Base-by-base conservation (phyloP, 2,888 invertebrate genomes). In the Sturmia bella region DNA sequence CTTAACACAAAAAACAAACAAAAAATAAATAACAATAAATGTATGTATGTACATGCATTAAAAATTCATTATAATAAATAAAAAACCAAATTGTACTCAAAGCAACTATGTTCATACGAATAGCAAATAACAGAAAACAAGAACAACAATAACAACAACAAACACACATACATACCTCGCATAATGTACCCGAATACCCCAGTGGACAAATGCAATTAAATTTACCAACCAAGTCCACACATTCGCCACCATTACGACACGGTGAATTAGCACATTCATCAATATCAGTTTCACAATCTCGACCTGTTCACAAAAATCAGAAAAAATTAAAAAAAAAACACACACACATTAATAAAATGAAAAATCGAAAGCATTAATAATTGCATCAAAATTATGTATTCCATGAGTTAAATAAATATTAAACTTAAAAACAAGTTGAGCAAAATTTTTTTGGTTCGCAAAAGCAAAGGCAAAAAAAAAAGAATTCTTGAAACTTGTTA, bases 131-230 rank as follows among this genome's bases (percentile, higher is more conserved):
- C 17, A 21, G 39, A 17, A 39, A 52, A 54, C 50, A 41, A 74
- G 27, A 59, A 7, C 32, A 32, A 32, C 32, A 32, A 7, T 1
- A 41, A 39, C 4, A 54, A 12, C 54, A 21, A 68, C 41, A 45
- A 48, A 13, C 19, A 41, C 15, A 54, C 13, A 57, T 5, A 74
- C 82, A 89, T 91, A 96, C 96, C 94, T 98, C 97, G 91, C 97
- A 98, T 89, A 96, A 93, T 84, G 93, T 93, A 80, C 98, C 98
- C 73, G 95, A 95, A 91, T 95, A 97, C 85, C 97, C 97, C 79
- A 96, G 95, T 63, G 96, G 96, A 90, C 97, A 97, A 87, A 97
- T 96, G 92, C 97, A 97, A 88, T 95, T 94, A 92, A 96, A 97
- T 69, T 95, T 94, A 89, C 95, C 95, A 80, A 96, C 94, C 90